Percentiles rank a stretch among this genome's conserved stretches.
phyloP scores from a whole-genome alignment of 2,113 vertebrate genomes.

The Siphamia tubifer region DNA sequence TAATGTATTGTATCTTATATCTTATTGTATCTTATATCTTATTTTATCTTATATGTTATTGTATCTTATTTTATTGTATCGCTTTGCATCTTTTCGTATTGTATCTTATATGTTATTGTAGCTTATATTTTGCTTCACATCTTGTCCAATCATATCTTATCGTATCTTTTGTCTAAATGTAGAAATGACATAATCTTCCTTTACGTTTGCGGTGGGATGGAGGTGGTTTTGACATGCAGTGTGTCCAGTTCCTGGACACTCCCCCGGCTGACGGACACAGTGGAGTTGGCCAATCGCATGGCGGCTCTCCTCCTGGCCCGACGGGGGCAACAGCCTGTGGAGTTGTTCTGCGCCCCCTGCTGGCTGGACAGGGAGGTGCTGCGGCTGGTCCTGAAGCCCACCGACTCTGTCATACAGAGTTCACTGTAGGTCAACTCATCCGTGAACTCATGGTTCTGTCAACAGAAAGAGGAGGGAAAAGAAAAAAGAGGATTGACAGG shows the following conservation, averaged over 20 bases:
- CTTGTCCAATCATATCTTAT: too few relatives aligned
- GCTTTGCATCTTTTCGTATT: too few relatives aligned
- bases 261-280: slow-evolving; percentile 86
- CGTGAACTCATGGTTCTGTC: slow-evolving; percentile 89
- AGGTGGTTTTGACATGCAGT: slow-evolving; percentile 75
- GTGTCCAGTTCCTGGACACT: slow-evolving; percentile 91
- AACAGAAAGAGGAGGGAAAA: background rate
- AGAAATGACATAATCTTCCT: background rate
- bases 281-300: slow-evolving; percentile 89
- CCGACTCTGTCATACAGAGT: slow-evolving; percentile 84
- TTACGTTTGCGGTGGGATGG: slow-evolving; percentile 81
- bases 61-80: too few relatives aligned
- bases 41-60: too few relatives aligned
- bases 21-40: too few relatives aligned
- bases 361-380: slow-evolving; percentile 92
- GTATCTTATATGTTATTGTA: too few relatives aligned
- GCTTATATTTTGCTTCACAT: too few relatives aligned
- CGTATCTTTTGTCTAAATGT: background rate
- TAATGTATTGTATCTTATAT: too few relatives aligned
- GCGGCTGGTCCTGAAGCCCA: slow-evolving; percentile 86
- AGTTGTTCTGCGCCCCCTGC: slow-evolving; percentile 74
- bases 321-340: slow-evolving; percentile 85
- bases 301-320: slow-evolving; percentile 83
- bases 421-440: slow-evolving; percentile 89
- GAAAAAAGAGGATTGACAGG: background rate